Evolutionary conservation across 2,113 vertebrate genomes (phyloP), one percentile per base, ranked within the genome.

Genomic region (Calidris pugnax): DNA sequence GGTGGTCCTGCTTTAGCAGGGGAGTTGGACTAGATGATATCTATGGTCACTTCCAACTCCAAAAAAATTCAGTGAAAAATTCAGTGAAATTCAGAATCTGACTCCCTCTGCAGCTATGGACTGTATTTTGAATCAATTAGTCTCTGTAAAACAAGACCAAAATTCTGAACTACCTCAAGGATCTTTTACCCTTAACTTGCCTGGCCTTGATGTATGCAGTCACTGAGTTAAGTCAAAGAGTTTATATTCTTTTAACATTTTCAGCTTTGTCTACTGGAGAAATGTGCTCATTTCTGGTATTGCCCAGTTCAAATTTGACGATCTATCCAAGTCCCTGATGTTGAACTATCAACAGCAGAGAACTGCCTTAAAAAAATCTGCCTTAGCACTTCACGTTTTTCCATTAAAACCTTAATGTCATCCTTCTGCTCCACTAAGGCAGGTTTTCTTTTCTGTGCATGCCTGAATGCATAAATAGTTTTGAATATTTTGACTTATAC

Each of bases 51-150:
- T n/a, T n/a, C n/a, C n/a, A n/a, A n/a, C n/a, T n/a, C n/a, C n/a
- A n/a, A n/a, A n/a, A n/a, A n/a, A n/a, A n/a, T n/a, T n/a, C n/a
- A n/a, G n/a, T n/a, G n/a, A n/a, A n/a, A n/a, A n/a, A n/a, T n/a
- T n/a, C n/a, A n/a, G n/a, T n/a, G n/a, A n/a, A n/a, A n/a, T n/a
- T n/a, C n/a, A n/a, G 15, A 82, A 89, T 72, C 21, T 72, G 75
- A 81, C 56, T 87, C 8, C 79, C 71, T 92, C 23, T 84, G 48
- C 17, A 93, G 39, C 45, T 68, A 12, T 55, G 21, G 6, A 9
- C 59, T 43, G 6, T 35, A 62, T 91, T 96, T 93, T 72, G 76
- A 95, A 94, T 85, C 75, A 86, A 37, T 88, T 80, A 56, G 9
- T 73, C 37, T 84, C 41, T 32, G 16, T 39, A 81, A 93, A 81